A percentile compares a stretch with the other conserved stretches of the same genome.
phyloP scores from a whole-genome alignment of 53 echinoderm and acorn worm genomes.

The Apostichopus leukothele region DNA sequence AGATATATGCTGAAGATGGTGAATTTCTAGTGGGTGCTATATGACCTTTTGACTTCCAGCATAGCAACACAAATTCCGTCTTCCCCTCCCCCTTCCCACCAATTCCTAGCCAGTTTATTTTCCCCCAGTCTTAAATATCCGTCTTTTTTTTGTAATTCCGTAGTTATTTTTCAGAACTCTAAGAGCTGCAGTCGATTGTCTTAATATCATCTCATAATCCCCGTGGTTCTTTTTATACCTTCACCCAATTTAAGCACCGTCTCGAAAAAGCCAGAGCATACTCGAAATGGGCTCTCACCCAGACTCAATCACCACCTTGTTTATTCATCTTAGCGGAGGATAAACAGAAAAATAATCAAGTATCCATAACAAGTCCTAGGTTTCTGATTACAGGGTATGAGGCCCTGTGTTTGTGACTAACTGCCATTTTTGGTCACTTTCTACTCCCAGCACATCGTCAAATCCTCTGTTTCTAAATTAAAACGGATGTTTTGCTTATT shows the following conservation, averaged over 20 bases:
- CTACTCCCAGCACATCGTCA: conserved; percentile 39
- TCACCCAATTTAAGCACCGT: conserved; percentile 41
- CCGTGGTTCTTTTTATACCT: conserved; percentile 42
- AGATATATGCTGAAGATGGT: too few species aligned
- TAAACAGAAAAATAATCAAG: conserved; percentile 51
- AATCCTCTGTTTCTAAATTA: conserved; percentile 52
- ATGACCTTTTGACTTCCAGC: too few species aligned
- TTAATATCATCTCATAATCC: conserved; percentile 33
- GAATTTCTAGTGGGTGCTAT: too few species aligned
- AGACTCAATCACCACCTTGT: conserved; percentile 43
- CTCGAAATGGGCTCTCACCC: neutral
- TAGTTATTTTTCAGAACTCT: conserved; percentile 6
- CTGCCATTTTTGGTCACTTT: conserved; percentile 52
- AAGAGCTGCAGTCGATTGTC: conserved; percentile 16
- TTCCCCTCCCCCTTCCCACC: too few species aligned
- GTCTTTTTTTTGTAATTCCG: neutral
- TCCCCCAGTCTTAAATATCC: neutral
- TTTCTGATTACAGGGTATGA: conserved; percentile 43
- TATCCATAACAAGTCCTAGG: conserved; percentile 38
- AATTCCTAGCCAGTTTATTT: neutral
- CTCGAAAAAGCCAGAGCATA: neutral
- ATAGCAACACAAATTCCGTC: too few species aligned
- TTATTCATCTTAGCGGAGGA: conserved; percentile 39
- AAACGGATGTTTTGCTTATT: conserved; percentile 54
- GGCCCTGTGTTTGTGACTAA: conserved; percentile 44